Evolutionary conservation across 2,113 vertebrate genomes (phyloP), one percentile per base, ranked within the genome.

Genomic region (Butorides virescens): DNA sequence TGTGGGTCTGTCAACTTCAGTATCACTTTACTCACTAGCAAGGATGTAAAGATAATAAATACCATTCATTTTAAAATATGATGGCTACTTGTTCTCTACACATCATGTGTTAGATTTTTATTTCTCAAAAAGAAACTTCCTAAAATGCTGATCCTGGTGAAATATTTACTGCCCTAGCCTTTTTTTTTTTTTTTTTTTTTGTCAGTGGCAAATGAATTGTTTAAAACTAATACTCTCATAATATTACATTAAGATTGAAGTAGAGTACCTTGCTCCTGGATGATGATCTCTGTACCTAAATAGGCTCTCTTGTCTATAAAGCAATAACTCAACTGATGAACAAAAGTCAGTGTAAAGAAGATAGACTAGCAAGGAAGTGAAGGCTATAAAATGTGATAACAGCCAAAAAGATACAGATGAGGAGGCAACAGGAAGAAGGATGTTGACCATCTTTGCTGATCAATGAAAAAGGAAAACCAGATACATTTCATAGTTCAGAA

Each of bases 161-260:
- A 55, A 15, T 20, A 22, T 32, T 62, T 75, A 47, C n/a, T 82
- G 50, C 15, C 23, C 9, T 36, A 39, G 10, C 9, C 22, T 17
- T 3, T 74, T 20, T 3, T 74, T 53, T 34, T n/a, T 36, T 20
- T 3, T 74, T 53, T 34, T n/a, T 36, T 23, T 16, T 34, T 53
- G 27, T 72, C 11, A 71, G 36, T 62, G 59, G 27, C 12, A 62
- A 93, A 78, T 34, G 1, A 63, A 90, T 47, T 34, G 12, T 65
- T 93, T 68, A 82, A 72, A 75, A 73, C 26, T 52, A 75, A 84
- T 27, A 47, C 3, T 70, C 21, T 27, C 14, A 22, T 34, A 65
- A 80, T 44, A 39, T 21, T 86, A 91, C 37, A 66, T 46, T 89
- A 81, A 83, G 83, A 67, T 26, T 62, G 70, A 89, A 87, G 59